These are phyloP conservation scores for Mystacides longicornis DNA, from an alignment of 2,888 invertebrate genomes.

Conservation along the genomic window DNA sequence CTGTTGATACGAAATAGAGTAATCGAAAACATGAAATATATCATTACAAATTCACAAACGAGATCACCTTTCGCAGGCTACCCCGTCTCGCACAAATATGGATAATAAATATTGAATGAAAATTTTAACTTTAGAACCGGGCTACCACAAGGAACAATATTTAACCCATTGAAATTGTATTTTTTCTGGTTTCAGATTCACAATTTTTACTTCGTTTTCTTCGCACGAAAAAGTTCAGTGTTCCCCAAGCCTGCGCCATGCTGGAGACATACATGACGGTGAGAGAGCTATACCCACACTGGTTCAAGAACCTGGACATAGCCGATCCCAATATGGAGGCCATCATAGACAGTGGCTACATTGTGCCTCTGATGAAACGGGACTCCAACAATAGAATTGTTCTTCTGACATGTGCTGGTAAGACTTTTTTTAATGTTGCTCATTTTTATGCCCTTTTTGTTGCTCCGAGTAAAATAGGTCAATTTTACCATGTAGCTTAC, in stretches of 20 bases:
- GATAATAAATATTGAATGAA: no score
- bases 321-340: conserved; percentile 71
- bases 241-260: conserved; percentile 80
- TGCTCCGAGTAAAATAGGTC: no score
- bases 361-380: conserved; percentile 65
- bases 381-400: conserved; percentile 71
- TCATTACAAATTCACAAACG: no score
- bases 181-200: conserved; percentile 47
- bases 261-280: conserved; percentile 80
- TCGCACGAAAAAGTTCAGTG: conserved; percentile 80
- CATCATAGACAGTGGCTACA: conserved; percentile 72
- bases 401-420: conserved; percentile 71
- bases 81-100: no score
- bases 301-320: conserved; percentile 77
- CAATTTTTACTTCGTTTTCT: conserved; percentile 78
- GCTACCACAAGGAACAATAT: no score
- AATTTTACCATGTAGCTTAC: no score
- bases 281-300: conserved; percentile 74
- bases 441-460: background rate
- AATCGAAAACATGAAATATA: no score
- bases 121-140: no score
- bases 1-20: no score
- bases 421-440: conserved; percentile 26
- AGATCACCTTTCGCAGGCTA: no score
- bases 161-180: no score